These are phyloP conservation scores for Ophiodon elongatus DNA, from an alignment of 2,113 vertebrate species.

Conservation along the genomic window DNA sequence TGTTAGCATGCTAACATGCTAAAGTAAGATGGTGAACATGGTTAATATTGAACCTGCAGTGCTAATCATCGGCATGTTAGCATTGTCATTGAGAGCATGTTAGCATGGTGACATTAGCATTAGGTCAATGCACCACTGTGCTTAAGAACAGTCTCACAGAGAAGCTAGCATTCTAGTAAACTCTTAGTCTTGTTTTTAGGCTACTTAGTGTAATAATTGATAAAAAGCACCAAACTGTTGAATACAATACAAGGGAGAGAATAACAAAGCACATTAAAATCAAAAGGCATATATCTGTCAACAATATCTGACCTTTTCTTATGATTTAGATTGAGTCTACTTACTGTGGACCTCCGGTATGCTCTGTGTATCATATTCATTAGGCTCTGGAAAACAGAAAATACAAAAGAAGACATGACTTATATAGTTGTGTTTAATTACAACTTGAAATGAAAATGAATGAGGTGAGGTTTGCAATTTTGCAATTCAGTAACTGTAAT, in stretches of 20 bases:
- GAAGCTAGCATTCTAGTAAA: neutral
- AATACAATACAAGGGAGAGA: neutral
- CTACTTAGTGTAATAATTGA: neutral
- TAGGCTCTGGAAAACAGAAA: constrained; percentile 57
- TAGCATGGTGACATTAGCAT: neutral
- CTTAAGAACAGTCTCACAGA: too few relatives aligned
- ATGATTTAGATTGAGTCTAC: constrained; percentile 19
- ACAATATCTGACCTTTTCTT: neutral
- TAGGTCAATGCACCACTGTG: neutral
- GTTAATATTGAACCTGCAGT: neutral
- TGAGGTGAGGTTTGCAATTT: constrained; percentile 14
- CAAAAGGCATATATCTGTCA: neutral
- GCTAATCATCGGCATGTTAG: neutral
- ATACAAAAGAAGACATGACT: neutral
- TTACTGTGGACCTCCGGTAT: constrained; percentile 75
- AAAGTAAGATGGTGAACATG: too few relatives aligned
- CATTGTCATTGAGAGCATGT: neutral
- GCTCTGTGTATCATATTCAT: constrained; percentile 74
- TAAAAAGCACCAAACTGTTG: neutral
- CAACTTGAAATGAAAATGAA: constrained; percentile 5
- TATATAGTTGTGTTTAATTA: neutral
- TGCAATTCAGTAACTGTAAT: neutral
- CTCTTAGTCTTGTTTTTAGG: neutral
- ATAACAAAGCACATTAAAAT: neutral
- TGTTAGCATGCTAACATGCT: too few relatives aligned